phyloP scores from a whole-genome alignment of 1,140 invertebrate species.

The Drosophila sechellia region DNA sequence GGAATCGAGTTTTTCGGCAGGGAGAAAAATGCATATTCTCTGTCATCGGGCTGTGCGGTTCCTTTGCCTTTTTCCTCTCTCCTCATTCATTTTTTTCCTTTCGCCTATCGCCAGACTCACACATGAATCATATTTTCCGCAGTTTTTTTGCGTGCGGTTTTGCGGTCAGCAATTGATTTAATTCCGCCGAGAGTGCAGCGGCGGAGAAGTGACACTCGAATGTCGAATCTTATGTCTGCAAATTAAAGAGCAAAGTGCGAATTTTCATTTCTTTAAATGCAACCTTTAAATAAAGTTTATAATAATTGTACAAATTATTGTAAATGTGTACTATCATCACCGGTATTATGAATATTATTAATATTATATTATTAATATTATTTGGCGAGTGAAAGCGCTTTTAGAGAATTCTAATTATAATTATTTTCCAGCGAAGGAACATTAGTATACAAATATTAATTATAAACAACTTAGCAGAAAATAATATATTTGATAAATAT shows the following conservation, averaged over 20 bases:
- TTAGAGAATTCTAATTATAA: no score
- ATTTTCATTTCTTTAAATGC: neutral
- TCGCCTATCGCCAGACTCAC: neutral
- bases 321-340: no score
- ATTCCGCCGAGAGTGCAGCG: constrained; percentile 14
- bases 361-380: no score
- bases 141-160: constrained; percentile 15
- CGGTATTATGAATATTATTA: no score
- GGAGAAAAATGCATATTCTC: constrained; percentile 23
- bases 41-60: constrained; percentile 35
- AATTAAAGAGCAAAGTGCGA: constrained; percentile 13
- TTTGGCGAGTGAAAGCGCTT: no score
- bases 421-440: no score
- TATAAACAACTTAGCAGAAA: no score
- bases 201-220: constrained; percentile 17
- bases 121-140: constrained; percentile 32
- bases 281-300: no score
- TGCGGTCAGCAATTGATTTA: constrained; percentile 49
- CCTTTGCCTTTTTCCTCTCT: constrained; percentile 4
- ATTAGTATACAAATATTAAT: no score
- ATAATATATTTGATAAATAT: no score
- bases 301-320: no score
- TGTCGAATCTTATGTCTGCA: constrained; percentile 6
- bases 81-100: neutral
- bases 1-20: constrained; percentile 6